Base-by-base conservation (phyloP, 2,888 invertebrate genomes). In the Drosophila neoperkinsi region DNA sequence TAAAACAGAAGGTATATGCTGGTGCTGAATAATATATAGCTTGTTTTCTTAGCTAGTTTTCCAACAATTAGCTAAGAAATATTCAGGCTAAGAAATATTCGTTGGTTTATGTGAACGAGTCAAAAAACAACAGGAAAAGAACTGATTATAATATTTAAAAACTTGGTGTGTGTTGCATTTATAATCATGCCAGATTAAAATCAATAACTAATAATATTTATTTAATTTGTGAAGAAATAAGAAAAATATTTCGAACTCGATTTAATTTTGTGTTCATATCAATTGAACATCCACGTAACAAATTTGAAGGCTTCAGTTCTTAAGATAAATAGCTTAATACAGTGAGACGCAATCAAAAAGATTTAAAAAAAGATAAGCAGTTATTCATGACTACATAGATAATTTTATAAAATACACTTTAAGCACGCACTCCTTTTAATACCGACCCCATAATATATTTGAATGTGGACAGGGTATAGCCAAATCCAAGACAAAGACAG, bases 401-500 rank as follows among this genome's bases (percentile, higher is more conserved):
- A 16, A 9, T 9, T 46, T 25, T 16, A 7, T 9, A 16, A 7
- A 16, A 4, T 4, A 7, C 7, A 16, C 16, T 16, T 25, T 16
- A 46, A 25, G 25, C 46, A 46, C 25, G 46, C 4, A 4, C 4
- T 25, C 9, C 9, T 16, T 9, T 25, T 16, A 9, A 16, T 46
- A 16, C 46, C 46, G 16, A 46, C 46, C 25, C 46, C 25, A 25
- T 16, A 16, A 28, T 6, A 11, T n/a, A 30, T n/a, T 51, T 30
- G 2, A 30, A n/a, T n/a, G 11, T 6, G 6, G 28, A 38, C 25
- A 41, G 50, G 68, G 41, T 68, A 67, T 68, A 25, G 0, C 4
- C 6, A 34, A 55, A 49, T 49, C 55, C 31, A 31, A 46, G 31
- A 21, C 36, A 25, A 9, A 25, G 11, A 25, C 52, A 31, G 43